phyloP scores from a whole-genome alignment of 2,888 invertebrate genomes.

The Meiosimyza platycephala region DNA sequence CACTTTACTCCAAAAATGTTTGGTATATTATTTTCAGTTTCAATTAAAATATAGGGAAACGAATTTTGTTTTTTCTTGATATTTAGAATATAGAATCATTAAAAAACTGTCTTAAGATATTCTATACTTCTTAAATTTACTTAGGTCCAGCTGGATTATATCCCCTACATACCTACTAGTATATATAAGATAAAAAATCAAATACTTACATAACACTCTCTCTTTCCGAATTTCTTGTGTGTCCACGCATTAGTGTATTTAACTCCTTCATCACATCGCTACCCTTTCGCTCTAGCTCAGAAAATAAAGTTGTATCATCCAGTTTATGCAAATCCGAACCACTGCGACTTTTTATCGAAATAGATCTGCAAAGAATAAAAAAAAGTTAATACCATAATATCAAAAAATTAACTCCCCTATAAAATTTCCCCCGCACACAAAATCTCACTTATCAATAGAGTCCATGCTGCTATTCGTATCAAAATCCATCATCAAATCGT shows the following conservation, averaged over 20 bases:
- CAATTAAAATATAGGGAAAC: too few species aligned
- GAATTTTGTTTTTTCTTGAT: too few species aligned
- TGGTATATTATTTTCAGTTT: too few species aligned
- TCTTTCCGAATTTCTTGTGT: slow-evolving; percentile 59
- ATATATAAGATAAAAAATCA: too few species aligned
- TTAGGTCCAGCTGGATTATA: too few species aligned
- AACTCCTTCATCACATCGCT: slow-evolving; percentile 71
- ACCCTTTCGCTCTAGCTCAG: slow-evolving; percentile 69
- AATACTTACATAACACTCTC: slow-evolving; percentile 59
- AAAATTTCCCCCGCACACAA: background rate
- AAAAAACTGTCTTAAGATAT: too few species aligned
- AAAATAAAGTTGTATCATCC: slow-evolving; percentile 67
- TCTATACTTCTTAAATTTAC: too few species aligned
- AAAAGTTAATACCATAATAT: background rate
- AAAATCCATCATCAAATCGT: slow-evolving; percentile 89
- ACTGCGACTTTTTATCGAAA: slow-evolving; percentile 63
- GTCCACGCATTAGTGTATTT: slow-evolving; percentile 69
- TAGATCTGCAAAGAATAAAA: slow-evolving; percentile 51
- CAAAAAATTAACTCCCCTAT: background rate
- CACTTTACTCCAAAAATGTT: too few species aligned
- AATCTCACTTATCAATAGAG: slow-evolving; percentile 63
- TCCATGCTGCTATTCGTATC: slow-evolving; percentile 70
- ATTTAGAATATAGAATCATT: too few species aligned
- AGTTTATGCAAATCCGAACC: slow-evolving; percentile 70
- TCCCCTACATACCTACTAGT: too few species aligned